Evolutionary conservation across 1,140 invertebrate genomes (phyloP), one percentile per base, ranked within the genome.

Genomic region (Drosophila orosa): DNA sequence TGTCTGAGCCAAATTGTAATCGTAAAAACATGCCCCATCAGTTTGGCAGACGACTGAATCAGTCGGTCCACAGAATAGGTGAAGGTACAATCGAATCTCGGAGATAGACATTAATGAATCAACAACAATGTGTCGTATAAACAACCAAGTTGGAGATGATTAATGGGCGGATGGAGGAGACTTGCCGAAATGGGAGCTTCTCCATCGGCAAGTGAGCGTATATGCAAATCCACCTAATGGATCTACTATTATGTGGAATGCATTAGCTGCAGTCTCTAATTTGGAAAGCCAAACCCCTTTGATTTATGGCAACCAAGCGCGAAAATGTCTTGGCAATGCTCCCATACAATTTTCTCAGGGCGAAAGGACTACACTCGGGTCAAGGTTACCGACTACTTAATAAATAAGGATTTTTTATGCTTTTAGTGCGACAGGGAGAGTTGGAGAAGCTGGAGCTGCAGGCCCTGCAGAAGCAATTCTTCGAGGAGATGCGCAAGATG

Each of bases 111-210:
- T 33, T 54, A 37, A 66, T 84, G 81, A 85, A 45, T 80, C 82
- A 77, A 42, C 29, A 37, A 13, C 5, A 39, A 17, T 47, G 25
- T 39, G n/a, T 59, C 24, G 55, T 31, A 71, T 80, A 80, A 85
- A 85, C 73, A 85, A 74, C 48, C 48, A 8, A 58, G 27, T 40
- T 45, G 10, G 19, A 50, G 48, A 80, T 78, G 81, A 84, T 78
- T 78, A 74, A 76, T 56, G 45, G n/a, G 22, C 68, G 55, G 62
- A 68, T 54, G 60, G 69, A 63, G 40, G 12, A 45, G 39, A 63
- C 37, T 24, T n/a, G 29, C 22, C 27, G 17, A 15, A 63, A 29
- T 54, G 31, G 44, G 37, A 27, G 37, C 47, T 50, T 40, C 44
- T 27, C 25, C 52, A 44, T 58, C 29, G 40, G 8, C 39, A 37